A percentile compares a stretch with the other conserved stretches of the same genome.
These are phyloP conservation scores for Forbesichthys papilliferus DNA, from an alignment of 2,113 vertebrate species.

Conservation along the genomic window DNA sequence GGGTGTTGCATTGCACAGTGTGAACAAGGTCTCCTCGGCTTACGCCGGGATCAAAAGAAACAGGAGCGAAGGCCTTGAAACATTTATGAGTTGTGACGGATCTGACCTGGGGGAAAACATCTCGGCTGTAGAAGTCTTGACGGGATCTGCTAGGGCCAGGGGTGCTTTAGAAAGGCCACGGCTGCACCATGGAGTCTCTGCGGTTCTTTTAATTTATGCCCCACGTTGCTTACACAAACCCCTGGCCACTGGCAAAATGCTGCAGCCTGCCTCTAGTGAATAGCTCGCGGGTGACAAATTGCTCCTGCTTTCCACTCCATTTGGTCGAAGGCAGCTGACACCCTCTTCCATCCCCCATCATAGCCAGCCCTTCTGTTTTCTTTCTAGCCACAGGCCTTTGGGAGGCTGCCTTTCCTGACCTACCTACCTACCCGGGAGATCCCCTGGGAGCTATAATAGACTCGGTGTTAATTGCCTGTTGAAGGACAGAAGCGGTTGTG, in stretches of 20 bases:
- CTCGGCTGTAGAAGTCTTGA: slow-evolving; percentile 48
- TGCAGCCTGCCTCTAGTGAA: slow-evolving; percentile 63
- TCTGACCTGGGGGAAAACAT: slow-evolving; percentile 61
- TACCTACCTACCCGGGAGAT: slow-evolving; percentile 47
- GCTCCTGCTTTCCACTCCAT: slow-evolving; percentile 84
- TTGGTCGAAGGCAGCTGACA: slow-evolving; percentile 76
- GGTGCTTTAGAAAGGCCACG: slow-evolving; percentile 43
- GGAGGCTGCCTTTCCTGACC: slow-evolving; percentile 76
- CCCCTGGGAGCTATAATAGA: slow-evolving; percentile 82
- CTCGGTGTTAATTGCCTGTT: slow-evolving; percentile 85
- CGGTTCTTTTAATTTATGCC: slow-evolving; percentile 52
- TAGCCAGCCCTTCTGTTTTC: slow-evolving; percentile 64
- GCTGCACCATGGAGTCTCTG: slow-evolving; percentile 35
- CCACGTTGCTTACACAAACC: slow-evolving; percentile 56
- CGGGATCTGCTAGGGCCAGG: slow-evolving; percentile 33
- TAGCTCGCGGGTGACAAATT: slow-evolving; percentile 82
- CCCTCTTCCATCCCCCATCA: slow-evolving; percentile 60
- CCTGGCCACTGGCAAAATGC: slow-evolving; percentile 53
- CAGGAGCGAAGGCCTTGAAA: slow-evolving; percentile 60
- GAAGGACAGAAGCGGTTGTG: slow-evolving; percentile 86
- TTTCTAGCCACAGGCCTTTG: slow-evolving; percentile 84
- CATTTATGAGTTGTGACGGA: slow-evolving; percentile 71
- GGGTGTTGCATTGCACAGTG: slow-evolving; percentile 42
- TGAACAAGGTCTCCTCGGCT: slow-evolving; percentile 55
- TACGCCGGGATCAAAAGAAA: slow-evolving; percentile 57